Base-by-base conservation (phyloP, 2,113 vertebrate species). In the Ursus arctos region DNA sequence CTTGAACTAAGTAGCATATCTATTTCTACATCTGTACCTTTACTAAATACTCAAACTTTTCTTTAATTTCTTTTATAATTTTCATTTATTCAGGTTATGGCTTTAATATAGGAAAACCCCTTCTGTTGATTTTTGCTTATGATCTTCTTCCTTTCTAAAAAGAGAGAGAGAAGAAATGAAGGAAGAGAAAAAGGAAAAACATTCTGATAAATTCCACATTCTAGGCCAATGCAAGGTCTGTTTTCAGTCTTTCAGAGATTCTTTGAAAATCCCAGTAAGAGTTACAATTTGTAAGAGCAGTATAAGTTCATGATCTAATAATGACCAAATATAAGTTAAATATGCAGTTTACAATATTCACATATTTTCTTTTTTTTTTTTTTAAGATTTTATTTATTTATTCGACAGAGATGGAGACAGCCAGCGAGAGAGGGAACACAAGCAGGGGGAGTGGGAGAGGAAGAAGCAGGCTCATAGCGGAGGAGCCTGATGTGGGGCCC, bases 121-220 rank as follows among this genome's bases (percentile, higher is more conserved):
- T 47, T 9, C 4, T 19, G 24, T 69, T 87, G 36, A 84, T 24
- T 61, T 61, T 77, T 86, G 18, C 16, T 82, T 81, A 12, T 26
- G 40, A 61, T 96, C 12, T 77, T 85, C 15, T 88, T 97, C 8
- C 13, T 85, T 53, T 89, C 15, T 65, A 18, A 61, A 88, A 86
- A 11, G 18, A 71, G 28, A 84, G 43, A 86, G 21, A 31, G 3
- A 81, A 88, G 21, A 59, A 80, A 26, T 22, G 6, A 28, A 81
- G 36, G 1, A 67, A 71, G 13, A 11, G 2, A 31, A 72, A 24
- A 36, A 2, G 7, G 71, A 43, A 83, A 80, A 61, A 72, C 8
- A 72, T 72, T 22, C 11, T 83, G 4, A 65, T 24, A 24, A 49
- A 90, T 26, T 1, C 18, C 43, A 63, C 5, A 12, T 28, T 82